phyloP scores from a whole-genome alignment of 2,113 vertebrate species.

The Neodon shergylaensis region DNA sequence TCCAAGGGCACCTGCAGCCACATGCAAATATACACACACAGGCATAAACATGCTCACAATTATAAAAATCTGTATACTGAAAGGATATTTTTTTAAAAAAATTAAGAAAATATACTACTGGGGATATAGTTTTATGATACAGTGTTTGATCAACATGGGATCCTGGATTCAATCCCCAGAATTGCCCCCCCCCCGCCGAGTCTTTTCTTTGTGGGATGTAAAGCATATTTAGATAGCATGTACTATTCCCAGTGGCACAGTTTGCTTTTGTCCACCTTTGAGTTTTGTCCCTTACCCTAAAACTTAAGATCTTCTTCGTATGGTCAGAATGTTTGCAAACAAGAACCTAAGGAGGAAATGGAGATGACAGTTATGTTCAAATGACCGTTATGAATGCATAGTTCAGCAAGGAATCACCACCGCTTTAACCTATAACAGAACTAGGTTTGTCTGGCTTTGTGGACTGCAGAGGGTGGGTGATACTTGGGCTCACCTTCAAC shows the following conservation, averaged over 20 bases:
- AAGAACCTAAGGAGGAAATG: neutral
- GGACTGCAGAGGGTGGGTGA: neutral
- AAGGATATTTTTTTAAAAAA: neutral
- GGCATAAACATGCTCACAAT: neutral
- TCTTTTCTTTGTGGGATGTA: neutral
- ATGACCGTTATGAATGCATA: neutral
- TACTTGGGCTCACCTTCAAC: neutral
- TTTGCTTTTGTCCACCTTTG: neutral
- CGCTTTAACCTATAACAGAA: neutral
- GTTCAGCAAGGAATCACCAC: neutral
- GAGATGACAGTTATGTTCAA: neutral
- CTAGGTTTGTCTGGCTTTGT: neutral
- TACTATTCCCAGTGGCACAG: neutral
- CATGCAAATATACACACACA: neutral
- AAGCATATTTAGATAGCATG: neutral
- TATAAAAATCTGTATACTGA: neutral
- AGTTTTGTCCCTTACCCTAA: neutral
- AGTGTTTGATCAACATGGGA: neutral
- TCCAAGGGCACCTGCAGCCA: neutral
- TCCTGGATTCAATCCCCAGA: neutral
- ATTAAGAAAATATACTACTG: too few relatives aligned
- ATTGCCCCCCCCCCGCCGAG: accelerated
- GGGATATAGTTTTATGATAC: too few relatives aligned
- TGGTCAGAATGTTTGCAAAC: neutral
- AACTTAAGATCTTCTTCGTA: neutral